Evolutionary conservation across 2,797 vertebrate species (phyloP).

Genomic region (Pseudocheirus occidentalis): DNA sequence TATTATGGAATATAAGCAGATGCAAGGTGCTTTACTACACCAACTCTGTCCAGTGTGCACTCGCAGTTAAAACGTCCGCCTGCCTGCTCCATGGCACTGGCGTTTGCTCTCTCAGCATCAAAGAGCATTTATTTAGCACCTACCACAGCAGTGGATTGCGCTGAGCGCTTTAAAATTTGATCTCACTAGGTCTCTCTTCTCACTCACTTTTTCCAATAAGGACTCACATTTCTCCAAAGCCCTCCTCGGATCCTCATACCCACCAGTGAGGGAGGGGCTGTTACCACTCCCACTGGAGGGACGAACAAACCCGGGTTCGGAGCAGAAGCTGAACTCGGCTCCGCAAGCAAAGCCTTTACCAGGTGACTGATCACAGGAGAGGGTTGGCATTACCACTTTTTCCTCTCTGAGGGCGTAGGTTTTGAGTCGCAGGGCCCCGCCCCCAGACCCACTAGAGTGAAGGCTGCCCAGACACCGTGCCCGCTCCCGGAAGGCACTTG

Average conservation of each 20-base stretch:
- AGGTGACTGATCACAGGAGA: background rate
- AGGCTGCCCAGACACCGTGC: background rate
- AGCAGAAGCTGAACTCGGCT: background rate
- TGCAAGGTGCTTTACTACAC: background rate
- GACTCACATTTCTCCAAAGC: background rate
- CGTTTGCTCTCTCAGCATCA: background rate
- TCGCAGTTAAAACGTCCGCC: too few relatives aligned
- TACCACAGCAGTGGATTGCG: rapidly evolving
- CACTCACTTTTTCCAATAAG: background rate
- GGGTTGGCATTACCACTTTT: background rate
- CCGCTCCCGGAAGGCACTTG: background rate
- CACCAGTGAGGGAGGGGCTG: too few relatives aligned
- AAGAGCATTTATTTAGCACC: background rate
- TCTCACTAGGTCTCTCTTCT: background rate
- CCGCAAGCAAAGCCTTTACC: background rate
- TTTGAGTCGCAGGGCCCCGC: background rate
- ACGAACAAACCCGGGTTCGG: background rate
- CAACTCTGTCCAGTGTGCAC: background rate
- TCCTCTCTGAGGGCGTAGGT: background rate
- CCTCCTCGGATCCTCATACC: background rate
- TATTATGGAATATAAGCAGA: background rate
- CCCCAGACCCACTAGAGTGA: background rate
- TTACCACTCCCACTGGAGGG: background rate
- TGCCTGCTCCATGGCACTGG: background rate
- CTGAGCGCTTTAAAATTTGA: background rate